These are phyloP conservation scores for Elaphurus davidianus DNA, from an alignment of 2,113 vertebrate genomes.

Conservation along the genomic window DNA sequence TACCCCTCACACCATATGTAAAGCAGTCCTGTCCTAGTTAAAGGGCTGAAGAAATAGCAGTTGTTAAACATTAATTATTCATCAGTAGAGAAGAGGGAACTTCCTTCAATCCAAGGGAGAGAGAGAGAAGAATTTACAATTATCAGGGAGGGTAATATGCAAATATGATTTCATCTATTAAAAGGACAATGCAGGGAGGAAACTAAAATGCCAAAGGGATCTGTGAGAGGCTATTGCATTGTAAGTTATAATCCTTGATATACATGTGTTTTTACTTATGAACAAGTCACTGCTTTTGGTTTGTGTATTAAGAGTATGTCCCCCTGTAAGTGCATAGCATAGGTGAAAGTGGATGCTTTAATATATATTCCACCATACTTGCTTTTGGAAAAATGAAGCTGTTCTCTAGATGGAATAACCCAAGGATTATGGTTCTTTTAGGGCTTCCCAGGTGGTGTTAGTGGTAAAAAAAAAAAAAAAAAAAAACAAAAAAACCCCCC, in stretches of 20 bases:
- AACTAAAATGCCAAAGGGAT: neutral
- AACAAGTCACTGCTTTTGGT: neutral
- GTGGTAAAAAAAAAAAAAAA: neutral
- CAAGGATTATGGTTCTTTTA: neutral
- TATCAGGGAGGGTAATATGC: neutral
- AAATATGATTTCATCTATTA: neutral
- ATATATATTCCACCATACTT: too few species aligned
- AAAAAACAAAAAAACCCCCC: rapidly evolving
- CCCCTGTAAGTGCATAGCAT: neutral
- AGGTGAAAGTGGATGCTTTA: neutral
- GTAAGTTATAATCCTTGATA: neutral
- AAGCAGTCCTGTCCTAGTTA: neutral
- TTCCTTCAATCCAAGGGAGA: neutral
- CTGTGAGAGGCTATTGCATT: neutral
- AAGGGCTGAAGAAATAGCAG: neutral
- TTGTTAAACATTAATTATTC: neutral
- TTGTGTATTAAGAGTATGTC: neutral
- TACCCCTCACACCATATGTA: neutral
- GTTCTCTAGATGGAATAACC: neutral
- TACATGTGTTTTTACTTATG: neutral
- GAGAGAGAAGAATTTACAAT: neutral
- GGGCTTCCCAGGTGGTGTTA: neutral
- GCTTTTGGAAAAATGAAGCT: neutral
- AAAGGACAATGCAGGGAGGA: neutral
- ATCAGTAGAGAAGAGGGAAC: neutral